Evolutionary conservation across 2,113 vertebrate genomes (phyloP).

Genomic region (Myrmecobius fasciatus): DNA sequence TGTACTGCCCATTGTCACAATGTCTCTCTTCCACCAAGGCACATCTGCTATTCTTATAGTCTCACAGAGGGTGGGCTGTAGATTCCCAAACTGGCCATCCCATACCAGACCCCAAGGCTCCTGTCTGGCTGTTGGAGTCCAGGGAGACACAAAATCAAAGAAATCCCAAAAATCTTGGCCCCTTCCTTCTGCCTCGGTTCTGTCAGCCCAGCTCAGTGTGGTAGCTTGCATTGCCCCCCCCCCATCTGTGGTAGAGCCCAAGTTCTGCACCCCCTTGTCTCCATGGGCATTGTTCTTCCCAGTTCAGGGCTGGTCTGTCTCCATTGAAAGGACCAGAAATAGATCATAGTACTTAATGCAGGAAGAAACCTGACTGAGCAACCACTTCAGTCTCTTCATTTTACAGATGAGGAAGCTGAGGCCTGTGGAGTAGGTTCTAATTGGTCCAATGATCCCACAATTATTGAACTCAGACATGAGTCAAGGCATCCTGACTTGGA

Average conservation of each 20-base stretch:
- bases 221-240: not conserved
- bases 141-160: not conserved
- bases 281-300: not conserved
- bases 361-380: not conserved
- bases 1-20: not conserved
- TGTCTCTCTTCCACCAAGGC: not conserved
- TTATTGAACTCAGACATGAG: not conserved
- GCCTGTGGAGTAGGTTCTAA: not conserved
- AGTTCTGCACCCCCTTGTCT: not conserved
- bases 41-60: not conserved
- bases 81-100: not conserved
- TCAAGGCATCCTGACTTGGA: not conserved
- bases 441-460: not conserved
- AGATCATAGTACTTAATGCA: not conserved
- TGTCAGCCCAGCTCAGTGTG: not conserved
- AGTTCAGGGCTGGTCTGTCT: not conserved
- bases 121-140: not conserved
- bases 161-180: not conserved
- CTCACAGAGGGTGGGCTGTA: not conserved
- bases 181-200: not conserved
- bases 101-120: not conserved
- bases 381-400: not conserved
- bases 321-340: not conserved
- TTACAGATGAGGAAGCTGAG: not conserved
- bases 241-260: not conserved